Evolutionary conservation across 2,113 vertebrate species (phyloP).

Genomic region (Saccopteryx bilineata): DNA sequence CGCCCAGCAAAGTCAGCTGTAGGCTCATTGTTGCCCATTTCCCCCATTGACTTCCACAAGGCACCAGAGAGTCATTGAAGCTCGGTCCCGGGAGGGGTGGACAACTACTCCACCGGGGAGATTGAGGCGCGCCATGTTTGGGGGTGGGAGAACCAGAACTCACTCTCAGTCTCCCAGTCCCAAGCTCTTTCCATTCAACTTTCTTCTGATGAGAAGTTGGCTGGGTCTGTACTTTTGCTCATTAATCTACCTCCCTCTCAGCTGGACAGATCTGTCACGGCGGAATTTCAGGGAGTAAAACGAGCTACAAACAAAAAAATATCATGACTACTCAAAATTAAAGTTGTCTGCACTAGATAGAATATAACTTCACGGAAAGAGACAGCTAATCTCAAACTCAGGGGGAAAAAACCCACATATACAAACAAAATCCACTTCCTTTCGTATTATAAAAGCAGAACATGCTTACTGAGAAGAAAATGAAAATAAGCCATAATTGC

Average conservation of each 20-base stretch:
- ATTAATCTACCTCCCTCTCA: not conserved
- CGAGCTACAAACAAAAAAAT: not conserved
- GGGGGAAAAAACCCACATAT: not conserved
- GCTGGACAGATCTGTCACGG: not conserved
- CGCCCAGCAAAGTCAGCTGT: not conserved
- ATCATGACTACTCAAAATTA: not conserved
- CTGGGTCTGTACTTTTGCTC: not conserved
- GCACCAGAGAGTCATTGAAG: not conserved
- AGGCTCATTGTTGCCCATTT: not conserved
- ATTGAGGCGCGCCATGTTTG: rapidly evolving
- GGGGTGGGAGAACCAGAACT: not conserved
- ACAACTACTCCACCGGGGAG: not conserved
- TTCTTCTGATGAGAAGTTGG: not conserved
- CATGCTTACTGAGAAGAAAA: not conserved
- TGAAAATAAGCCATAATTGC: not conserved
- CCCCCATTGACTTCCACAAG: not conserved
- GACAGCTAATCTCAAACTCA: not conserved
- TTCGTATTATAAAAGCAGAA: not conserved
- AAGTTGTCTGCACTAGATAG: not conserved
- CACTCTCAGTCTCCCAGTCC: not conserved
- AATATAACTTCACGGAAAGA: not conserved
- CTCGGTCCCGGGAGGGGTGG: no score
- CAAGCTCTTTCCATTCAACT: not conserved
- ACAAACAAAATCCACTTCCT: not conserved
- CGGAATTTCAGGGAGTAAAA: not conserved